A percentile compares a stretch with the other conserved stretches of the same genome.
Evolutionary conservation across 2,888 invertebrate genomes (phyloP).

Genomic region (Euclidia mi): DNA sequence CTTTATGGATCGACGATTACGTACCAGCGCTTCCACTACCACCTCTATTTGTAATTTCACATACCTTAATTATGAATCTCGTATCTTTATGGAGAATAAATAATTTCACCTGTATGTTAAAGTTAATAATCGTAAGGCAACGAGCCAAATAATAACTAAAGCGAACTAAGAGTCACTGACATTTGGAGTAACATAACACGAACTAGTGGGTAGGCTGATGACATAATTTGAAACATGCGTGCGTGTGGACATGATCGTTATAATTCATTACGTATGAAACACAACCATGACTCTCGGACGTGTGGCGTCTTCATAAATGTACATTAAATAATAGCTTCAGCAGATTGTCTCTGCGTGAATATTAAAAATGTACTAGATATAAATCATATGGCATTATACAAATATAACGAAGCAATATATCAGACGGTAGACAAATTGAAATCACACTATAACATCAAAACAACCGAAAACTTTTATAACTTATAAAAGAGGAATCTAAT

Average conservation of each 20-base stretch:
- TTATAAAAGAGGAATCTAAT: slow-evolving; percentile 29
- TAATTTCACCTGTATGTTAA: slow-evolving; percentile 64
- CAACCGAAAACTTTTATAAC: slow-evolving; percentile 8
- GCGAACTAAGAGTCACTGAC: slow-evolving; percentile 73
- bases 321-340: slow-evolving; percentile 42
- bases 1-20: slow-evolving; percentile 70
- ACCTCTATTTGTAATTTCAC: slow-evolving; percentile 49
- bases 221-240: slow-evolving; percentile 82
- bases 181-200: slow-evolving; percentile 79
- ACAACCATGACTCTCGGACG: slow-evolving; percentile 56
- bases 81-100: slow-evolving; percentile 54
- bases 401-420: slow-evolving; percentile 2
- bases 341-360: slow-evolving; percentile 20
- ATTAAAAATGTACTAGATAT: slow-evolving; percentile 14
- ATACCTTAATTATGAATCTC: slow-evolving; percentile 41
- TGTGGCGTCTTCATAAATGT: slow-evolving; percentile 50
- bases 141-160: slow-evolving; percentile 82
- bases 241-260: slow-evolving; percentile 68
- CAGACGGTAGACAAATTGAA: slow-evolving; percentile 8
- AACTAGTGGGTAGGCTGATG: slow-evolving; percentile 75
- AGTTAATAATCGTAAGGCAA: slow-evolving; percentile 78
- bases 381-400: slow-evolving; percentile 8
- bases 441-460: slow-evolving; percentile 9
- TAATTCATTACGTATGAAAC: slow-evolving; percentile 71
- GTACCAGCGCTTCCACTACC: slow-evolving; percentile 50